Conservation (phyloP, 1,140 invertebrate species). For the Onthophagus taurus region DNA sequence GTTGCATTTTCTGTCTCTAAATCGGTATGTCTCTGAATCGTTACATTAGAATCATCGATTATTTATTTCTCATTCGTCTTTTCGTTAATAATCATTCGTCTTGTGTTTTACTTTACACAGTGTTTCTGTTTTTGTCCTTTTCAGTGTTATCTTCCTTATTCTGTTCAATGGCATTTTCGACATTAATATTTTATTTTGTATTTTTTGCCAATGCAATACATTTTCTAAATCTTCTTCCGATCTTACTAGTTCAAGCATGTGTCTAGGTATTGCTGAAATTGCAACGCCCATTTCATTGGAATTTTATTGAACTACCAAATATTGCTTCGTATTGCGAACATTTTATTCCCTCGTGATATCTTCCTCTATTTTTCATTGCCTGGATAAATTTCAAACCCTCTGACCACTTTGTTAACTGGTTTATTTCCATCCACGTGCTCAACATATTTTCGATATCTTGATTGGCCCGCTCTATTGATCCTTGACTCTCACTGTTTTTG, state of each 20-base stretch:
- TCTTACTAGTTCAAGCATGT: slow-evolving; percentile 2
- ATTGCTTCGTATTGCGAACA: slow-evolving; percentile 24
- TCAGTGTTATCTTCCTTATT: slow-evolving; percentile 1
- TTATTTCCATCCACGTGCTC: slow-evolving; percentile 24
- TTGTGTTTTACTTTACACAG: slow-evolving; percentile 9
- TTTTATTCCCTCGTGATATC: slow-evolving; percentile 22
- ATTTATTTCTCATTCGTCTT: slow-evolving; percentile 10
- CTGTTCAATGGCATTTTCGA: too few relatives aligned
- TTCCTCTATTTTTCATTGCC: too few relatives aligned
- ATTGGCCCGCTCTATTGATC: too few relatives aligned
- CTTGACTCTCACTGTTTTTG: too few relatives aligned
- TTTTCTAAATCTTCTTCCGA: slow-evolving; percentile 13
- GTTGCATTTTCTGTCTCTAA: too few relatives aligned
- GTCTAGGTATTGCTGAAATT: background rate
- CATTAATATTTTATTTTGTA: slow-evolving; percentile 4
- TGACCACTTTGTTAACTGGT: too few relatives aligned
- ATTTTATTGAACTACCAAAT: slow-evolving; percentile 24
- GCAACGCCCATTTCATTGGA: slow-evolving; percentile 7
- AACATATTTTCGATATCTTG: slow-evolving; percentile 8
- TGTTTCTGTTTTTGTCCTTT: slow-evolving; percentile 9
- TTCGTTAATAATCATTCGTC: slow-evolving; percentile 11
- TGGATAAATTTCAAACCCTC: too few relatives aligned
- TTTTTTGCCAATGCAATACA: slow-evolving; percentile 11
- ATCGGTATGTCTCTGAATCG: slow-evolving; percentile 5
- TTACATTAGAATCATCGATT: slow-evolving; percentile 11